These are phyloP conservation scores for Aeoliscus strigatus DNA, from an alignment of 2,797 vertebrate species.

Conservation along the genomic window DNA sequence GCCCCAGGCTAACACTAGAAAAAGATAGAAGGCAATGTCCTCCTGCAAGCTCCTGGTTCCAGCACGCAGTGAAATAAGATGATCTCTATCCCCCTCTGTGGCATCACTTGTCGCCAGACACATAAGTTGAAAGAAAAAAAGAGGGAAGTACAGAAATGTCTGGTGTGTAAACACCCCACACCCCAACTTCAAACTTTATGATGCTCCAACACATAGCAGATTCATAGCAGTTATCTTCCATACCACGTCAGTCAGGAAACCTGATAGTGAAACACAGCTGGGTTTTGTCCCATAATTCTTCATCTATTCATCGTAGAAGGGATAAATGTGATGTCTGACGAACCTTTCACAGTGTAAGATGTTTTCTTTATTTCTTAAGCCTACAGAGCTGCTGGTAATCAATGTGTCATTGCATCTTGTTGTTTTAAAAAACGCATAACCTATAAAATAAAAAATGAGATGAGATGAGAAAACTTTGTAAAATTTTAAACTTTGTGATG, in stretches of 20 bases:
- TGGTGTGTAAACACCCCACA: conserved; percentile 1
- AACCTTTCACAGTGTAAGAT: background rate
- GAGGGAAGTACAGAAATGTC: conserved; percentile 2
- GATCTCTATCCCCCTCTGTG: conserved; percentile 3
- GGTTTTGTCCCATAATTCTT: too few relatives aligned
- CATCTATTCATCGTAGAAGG: too few relatives aligned
- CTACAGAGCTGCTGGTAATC: too few relatives aligned
- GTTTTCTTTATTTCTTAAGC: too few relatives aligned
- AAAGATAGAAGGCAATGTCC: conserved; percentile 10
- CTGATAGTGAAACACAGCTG: too few relatives aligned
- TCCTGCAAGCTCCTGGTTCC: background rate
- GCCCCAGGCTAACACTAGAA: conserved; percentile 7
- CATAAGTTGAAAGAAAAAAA: background rate
- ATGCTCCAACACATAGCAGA: conserved; percentile 1
- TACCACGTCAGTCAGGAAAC: too few relatives aligned
- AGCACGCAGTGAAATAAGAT: conserved; percentile 4
- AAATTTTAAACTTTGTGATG: too few relatives aligned
- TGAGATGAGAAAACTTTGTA: too few relatives aligned
- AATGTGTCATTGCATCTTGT: too few relatives aligned
- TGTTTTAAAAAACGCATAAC: too few relatives aligned
- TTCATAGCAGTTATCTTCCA: background rate
- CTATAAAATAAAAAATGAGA: too few relatives aligned
- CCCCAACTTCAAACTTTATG: background rate
- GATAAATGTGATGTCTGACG: too few relatives aligned
- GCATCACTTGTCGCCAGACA: conserved; percentile 1